Conservation (phyloP, 2,888 invertebrate species). For the Dilophus febrilis region DNA sequence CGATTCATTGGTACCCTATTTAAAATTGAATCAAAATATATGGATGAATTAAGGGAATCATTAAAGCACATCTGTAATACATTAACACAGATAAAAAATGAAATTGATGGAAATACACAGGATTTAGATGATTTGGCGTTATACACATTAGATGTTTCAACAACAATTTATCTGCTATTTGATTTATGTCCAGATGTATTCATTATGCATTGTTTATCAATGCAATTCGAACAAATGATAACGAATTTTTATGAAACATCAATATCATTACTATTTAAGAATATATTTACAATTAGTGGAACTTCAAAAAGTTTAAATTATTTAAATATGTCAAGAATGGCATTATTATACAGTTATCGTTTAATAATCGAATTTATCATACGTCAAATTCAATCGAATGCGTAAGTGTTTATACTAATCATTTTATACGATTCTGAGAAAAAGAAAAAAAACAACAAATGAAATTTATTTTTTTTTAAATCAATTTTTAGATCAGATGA, state of each 20-base stretch:
- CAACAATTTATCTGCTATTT: constrained; percentile 50
- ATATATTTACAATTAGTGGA: constrained; percentile 30
- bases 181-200: constrained; percentile 40
- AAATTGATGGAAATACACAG: constrained; percentile 11
- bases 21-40: constrained; percentile 35
- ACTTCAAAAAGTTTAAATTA: constrained; percentile 20
- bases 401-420: constrained; percentile 19
- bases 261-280: constrained; percentile 51
- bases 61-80: constrained; percentile 32
- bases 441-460: background rate
- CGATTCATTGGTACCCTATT: constrained; percentile 50
- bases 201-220: constrained; percentile 40
- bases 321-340: constrained; percentile 27
- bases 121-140: constrained; percentile 40
- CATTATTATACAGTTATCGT: constrained; percentile 31
- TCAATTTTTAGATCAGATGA: constrained; percentile 7
- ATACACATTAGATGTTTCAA: constrained; percentile 50
- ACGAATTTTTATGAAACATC: constrained; percentile 59
- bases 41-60: constrained; percentile 38
- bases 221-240: constrained; percentile 42
- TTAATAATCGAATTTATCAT: constrained; percentile 26
- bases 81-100: background rate
- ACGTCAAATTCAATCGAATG: constrained; percentile 20
- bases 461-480: background rate
- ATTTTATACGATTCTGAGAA: background rate